These are phyloP conservation scores for Alectoris magna DNA, from an alignment of 2,797 vertebrate genomes.

Conservation along the genomic window DNA sequence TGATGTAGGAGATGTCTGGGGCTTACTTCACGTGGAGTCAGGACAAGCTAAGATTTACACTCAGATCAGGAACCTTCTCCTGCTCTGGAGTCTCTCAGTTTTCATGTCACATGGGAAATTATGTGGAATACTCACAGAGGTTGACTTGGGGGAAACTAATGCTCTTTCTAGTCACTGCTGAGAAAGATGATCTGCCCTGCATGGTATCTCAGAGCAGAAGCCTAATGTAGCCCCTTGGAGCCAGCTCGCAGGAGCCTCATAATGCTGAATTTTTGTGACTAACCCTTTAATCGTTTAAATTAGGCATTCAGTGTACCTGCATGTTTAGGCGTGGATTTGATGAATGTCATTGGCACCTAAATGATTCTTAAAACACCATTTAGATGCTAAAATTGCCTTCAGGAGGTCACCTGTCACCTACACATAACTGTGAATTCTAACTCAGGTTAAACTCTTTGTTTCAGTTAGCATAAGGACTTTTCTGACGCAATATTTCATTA, in stretches of 20 bases:
- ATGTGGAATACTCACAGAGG: conserved; percentile 9
- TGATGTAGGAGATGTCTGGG: conserved; percentile 9
- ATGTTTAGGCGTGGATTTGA: background rate
- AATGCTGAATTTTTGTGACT: background rate
- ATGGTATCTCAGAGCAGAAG: background rate
- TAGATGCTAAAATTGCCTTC: background rate
- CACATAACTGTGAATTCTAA: background rate
- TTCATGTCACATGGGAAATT: background rate
- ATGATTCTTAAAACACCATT: background rate
- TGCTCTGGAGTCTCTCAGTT: conserved; percentile 61
- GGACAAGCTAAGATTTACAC: conserved; percentile 45
- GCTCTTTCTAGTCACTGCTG: background rate
- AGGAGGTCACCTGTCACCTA: background rate
- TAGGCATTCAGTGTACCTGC: background rate
- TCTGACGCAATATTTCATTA: background rate
- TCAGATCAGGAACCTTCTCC: background rate
- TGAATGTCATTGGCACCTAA: background rate
- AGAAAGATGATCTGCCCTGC: background rate
- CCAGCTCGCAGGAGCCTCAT: background rate
- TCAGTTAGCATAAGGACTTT: background rate
- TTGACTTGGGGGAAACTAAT: background rate
- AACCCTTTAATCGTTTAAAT: background rate
- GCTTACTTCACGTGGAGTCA: background rate
- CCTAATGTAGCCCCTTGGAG: background rate
- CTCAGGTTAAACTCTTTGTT: background rate